Conservation (phyloP, 2,113 vertebrate species). For the Serranochromis macrocephalus region DNA sequence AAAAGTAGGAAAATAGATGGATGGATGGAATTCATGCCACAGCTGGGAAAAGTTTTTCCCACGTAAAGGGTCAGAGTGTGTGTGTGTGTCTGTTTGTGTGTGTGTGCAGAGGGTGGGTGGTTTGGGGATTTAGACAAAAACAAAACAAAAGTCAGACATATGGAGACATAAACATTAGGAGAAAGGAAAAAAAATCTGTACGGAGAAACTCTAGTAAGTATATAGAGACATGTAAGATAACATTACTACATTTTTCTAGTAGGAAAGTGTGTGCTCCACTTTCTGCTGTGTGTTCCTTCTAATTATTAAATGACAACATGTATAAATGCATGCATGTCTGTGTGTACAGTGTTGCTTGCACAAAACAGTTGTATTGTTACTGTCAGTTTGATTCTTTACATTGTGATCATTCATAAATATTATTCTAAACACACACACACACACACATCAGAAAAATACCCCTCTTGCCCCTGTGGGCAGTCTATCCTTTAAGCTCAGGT, state of each 20-base stretch:
- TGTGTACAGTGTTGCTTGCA: conserved; percentile 8
- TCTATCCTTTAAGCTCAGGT: background rate
- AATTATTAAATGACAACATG: conserved; percentile 5
- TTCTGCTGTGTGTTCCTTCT: background rate
- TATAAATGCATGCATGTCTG: background rate
- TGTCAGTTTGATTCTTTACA: background rate
- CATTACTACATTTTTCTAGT: conserved; percentile 29
- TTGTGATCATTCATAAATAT: conserved; percentile 5
- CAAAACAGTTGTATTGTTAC: conserved; percentile 14
- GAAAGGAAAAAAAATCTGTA: background rate
- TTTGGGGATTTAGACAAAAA: background rate
- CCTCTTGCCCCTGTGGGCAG: background rate
- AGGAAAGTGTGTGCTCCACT: conserved; percentile 47
- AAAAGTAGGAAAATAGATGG: background rate
- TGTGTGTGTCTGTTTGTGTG: background rate
- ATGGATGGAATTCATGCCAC: background rate
- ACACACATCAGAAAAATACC: background rate
- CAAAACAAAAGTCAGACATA: background rate
- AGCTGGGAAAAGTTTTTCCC: background rate
- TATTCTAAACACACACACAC: background rate
- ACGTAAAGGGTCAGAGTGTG: background rate
- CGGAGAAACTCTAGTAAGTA: background rate
- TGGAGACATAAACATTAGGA: background rate
- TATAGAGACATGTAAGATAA: background rate
- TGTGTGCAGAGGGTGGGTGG: background rate